Conservation (phyloP, 2,797 vertebrate genomes). For the Morelia viridis region DNA sequence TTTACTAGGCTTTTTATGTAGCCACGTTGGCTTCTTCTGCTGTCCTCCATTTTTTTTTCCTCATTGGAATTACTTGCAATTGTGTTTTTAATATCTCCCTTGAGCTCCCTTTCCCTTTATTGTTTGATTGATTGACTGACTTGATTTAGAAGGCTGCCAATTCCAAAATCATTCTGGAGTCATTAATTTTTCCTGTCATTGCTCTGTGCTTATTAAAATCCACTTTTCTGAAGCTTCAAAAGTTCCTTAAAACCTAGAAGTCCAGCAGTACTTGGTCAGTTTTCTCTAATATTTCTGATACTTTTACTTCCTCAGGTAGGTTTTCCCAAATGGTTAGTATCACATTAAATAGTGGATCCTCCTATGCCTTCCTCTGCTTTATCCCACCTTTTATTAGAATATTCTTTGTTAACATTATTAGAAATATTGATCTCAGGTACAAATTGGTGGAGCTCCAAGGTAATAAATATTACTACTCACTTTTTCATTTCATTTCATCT, state of each 20-base stretch:
- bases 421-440: neutral
- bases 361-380: neutral
- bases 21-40: neutral
- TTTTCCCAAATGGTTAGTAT: neutral
- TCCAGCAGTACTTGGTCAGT: neutral
- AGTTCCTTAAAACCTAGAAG: neutral
- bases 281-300: neutral
- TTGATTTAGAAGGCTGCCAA: slow-evolving; percentile 1
- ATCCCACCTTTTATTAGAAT: neutral
- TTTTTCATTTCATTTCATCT: neutral
- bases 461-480: neutral
- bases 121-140: neutral
- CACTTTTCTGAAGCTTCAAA: neutral
- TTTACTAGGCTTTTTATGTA: neutral
- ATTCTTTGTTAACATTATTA: neutral
- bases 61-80: neutral
- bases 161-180: neutral
- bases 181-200: neutral
- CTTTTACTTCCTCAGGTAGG: neutral
- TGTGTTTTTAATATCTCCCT: slow-evolving; percentile 1
- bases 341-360: neutral
- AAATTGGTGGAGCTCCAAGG: neutral
- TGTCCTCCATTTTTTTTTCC: neutral
- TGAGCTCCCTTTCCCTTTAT: neutral
- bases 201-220: neutral